phyloP scores from a whole-genome alignment of 1,140 invertebrate genomes.

The Drosophila funebris region DNA sequence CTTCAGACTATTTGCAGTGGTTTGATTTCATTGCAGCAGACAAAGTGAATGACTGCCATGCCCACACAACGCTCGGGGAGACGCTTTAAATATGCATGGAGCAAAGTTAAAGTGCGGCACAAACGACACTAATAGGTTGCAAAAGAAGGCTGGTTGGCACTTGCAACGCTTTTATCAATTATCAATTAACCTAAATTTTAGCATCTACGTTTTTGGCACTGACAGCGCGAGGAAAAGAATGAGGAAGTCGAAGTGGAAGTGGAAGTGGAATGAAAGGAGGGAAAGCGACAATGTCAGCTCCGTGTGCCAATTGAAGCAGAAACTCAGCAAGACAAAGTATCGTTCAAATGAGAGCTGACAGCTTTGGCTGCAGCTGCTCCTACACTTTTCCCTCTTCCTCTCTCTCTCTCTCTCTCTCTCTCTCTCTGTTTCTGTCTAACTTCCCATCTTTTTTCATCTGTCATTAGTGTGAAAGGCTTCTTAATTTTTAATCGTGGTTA shows the following conservation, averaged over 20 bases:
- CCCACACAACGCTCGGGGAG: not conserved
- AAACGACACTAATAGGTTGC: slow-evolving; percentile 1
- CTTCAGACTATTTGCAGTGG: slow-evolving; percentile 64
- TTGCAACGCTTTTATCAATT: slow-evolving; percentile 73
- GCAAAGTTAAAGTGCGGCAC: slow-evolving; percentile 51
- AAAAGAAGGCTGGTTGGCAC: slow-evolving; percentile 1
- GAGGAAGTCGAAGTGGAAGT: not conserved
- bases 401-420: not conserved
- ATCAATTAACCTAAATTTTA: slow-evolving; percentile 81
- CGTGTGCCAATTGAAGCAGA: slow-evolving; percentile 61
- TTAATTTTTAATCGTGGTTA: slow-evolving; percentile 51
- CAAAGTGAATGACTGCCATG: slow-evolving; percentile 39
- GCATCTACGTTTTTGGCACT: slow-evolving; percentile 71
- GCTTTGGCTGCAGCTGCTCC: slow-evolving; percentile 20
- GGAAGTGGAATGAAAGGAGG: not conserved
- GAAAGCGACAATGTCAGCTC: slow-evolving; percentile 27
- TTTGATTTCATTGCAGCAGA: slow-evolving; percentile 71
- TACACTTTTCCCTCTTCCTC: not conserved
- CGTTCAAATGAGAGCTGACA: slow-evolving; percentile 68
- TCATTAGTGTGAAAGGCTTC: slow-evolving; percentile 65
- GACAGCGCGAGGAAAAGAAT: slow-evolving; percentile 18
- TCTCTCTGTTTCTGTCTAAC: not conserved
- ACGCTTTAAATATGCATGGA: slow-evolving; percentile 62
- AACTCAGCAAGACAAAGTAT: slow-evolving; percentile 60
- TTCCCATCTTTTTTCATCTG: not conserved